Base-by-base conservation (phyloP, 2,113 vertebrate genomes). In the Oryctolagus cuniculus region DNA sequence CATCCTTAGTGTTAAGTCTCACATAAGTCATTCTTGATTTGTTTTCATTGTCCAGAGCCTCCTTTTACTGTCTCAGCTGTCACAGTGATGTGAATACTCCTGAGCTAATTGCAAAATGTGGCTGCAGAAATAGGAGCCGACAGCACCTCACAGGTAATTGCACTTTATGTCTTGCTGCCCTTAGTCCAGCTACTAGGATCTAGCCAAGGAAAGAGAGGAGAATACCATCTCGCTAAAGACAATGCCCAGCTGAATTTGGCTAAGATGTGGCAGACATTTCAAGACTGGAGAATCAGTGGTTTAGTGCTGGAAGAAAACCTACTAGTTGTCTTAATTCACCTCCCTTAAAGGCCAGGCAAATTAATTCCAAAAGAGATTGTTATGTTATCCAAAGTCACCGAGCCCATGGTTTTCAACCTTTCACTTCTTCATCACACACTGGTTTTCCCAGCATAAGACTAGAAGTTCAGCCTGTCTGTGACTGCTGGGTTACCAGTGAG, bases 61-160 rank as follows among this genome's bases (percentile, higher is more conserved):
- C 4, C 80, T 95, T 98, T 81, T 98, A 96, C 89, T 98, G 98
- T 87, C 72, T 38, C 49, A 34, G 12, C 8, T 98, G 96, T 93
- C 98, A 98, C 38, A 29, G 51, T 2, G 94, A 97, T 36, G 93
- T 96, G 70, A 10, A 22, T 22, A 66, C 16, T 92, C 98, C 97
- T 53, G 96, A 98, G 77, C 82, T 96, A 31, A 98, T 98, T 95
- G 34, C 21, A 87, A 97, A 92, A 91, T 98, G 97, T 73, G 27
- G 6, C 10, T 98, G 97, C 90, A 94, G 31, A 95, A 27, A 0
- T 69, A 96, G 27, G 61, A n/a, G 1, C 25, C 31, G 0, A 4
- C 34, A 29, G 9, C 21, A 5, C 0, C 0, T 13, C 6, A 0
- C 49, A 93, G 96, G 98, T 97, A 91, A 98, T 19, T 38, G 55